These are phyloP conservation scores for Rhinopomastus cyanomelas DNA, from an alignment of 2,113 vertebrate genomes.

Conservation along the genomic window DNA sequence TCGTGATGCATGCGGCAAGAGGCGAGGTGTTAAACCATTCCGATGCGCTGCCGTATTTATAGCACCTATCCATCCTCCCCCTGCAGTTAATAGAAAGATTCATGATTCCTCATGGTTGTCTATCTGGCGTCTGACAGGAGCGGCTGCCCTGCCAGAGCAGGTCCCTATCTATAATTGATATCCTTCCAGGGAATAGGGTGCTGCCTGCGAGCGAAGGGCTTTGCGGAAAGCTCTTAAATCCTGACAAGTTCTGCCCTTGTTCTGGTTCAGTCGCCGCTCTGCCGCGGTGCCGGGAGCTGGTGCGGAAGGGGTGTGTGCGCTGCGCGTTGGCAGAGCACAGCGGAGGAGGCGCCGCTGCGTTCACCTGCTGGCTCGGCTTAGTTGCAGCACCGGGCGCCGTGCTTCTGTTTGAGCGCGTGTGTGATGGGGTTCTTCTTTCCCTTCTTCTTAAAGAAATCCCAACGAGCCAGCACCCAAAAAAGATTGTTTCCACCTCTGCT, in stretches of 20 bases:
- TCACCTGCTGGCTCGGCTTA: slow-evolving; percentile 42
- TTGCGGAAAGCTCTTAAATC: slow-evolving; percentile 96
- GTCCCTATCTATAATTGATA: slow-evolving; percentile 99
- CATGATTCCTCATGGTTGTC: slow-evolving; percentile 95
- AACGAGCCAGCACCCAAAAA: background rate
- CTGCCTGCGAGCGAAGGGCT: slow-evolving; percentile 92
- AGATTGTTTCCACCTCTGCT: no score
- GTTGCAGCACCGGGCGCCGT: slow-evolving; percentile 8
- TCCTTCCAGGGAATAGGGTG: slow-evolving; percentile 95
- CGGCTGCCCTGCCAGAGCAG: slow-evolving; percentile 88
- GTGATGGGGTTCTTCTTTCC: background rate
- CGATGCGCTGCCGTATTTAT: slow-evolving; percentile 76
- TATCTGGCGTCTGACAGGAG: slow-evolving; percentile 92
- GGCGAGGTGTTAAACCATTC: slow-evolving; percentile 74
- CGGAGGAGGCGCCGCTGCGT: slow-evolving; percentile 37
- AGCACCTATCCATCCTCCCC: slow-evolving; percentile 72
- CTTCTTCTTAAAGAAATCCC: background rate
- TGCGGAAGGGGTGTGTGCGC: slow-evolving; percentile 62
- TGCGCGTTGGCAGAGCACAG: slow-evolving; percentile 71
- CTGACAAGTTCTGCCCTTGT: slow-evolving; percentile 95
- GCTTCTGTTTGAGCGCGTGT: slow-evolving; percentile 7
- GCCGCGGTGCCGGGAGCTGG: slow-evolving; percentile 77
- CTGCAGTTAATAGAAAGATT: slow-evolving; percentile 98
- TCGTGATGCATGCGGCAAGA: slow-evolving; percentile 62
- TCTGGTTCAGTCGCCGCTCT: slow-evolving; percentile 76